Base-by-base conservation (phyloP, 2,113 vertebrate genomes). In the Anhinga rufa region DNA sequence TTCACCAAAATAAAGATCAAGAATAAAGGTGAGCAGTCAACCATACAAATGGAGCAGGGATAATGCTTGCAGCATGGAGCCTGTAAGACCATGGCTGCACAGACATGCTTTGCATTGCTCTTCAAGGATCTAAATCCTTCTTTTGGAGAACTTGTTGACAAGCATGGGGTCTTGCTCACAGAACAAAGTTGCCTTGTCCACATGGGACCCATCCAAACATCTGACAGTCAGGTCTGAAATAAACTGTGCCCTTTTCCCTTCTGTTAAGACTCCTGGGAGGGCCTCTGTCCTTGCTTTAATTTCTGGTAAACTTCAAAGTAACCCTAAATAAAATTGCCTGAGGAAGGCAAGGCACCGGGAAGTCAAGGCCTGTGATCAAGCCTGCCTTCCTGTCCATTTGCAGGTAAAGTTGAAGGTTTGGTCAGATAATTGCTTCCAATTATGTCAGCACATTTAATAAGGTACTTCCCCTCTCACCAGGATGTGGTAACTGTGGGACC, bases 391-490 rank as follows among this genome's bases (percentile, higher is more conserved):
- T 88, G 86, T n/a, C 86, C 90, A 78, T 82, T 72, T 71, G 64
- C 81, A 89, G 93, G 86, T 92, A n/a, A 66, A 94, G 86, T 24
- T 71, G 52, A 86, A 92, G 74, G 54, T 74, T 79, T 91, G 84
- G 88, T 69, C 84, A 91, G 79, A 40, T 88, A 91, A 94, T 91
- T 88, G 36, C 66, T 74, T 12, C 44, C 66, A 91, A 88, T 83
- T 83, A 88, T 52, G 42, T 62, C 55, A 74, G 74, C 54, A 52
- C 72, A 22, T 88, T 79, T 91, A 83, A 83, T 62, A 31, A 68
- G 72, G 79, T 69, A 19, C 74, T 83, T 94, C 79, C 83, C 84
- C 72, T 87, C 92, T 58, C 24, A 32, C 36, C 88, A 91, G 92
- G 82, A 87, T 83, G 72, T 44, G 83, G 88, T 49, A 55, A 55